These are phyloP conservation scores for Hippopotamyrus pictus DNA, from an alignment of 2,797 vertebrate species.

Conservation along the genomic window DNA sequence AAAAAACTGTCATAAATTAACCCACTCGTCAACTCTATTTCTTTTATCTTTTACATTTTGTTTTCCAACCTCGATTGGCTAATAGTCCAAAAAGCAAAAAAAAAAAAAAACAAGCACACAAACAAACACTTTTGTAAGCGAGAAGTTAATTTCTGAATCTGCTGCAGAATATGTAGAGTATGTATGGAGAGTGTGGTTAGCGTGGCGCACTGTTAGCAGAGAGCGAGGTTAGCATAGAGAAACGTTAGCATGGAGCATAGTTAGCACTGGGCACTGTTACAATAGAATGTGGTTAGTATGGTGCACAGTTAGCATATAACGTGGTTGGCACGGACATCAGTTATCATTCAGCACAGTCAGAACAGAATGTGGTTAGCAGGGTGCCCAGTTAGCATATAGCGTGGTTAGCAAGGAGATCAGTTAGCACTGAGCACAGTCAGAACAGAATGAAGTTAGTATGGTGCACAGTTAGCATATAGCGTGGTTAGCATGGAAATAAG, in stretches of 20 bases:
- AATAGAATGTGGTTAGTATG: background rate
- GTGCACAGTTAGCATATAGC: background rate
- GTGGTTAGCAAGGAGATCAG: background rate
- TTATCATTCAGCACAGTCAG: background rate
- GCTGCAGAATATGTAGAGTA: background rate
- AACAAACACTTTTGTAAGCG: background rate
- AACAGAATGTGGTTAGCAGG: background rate
- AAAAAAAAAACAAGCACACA: background rate
- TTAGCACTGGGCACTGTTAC: background rate
- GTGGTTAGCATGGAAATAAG: background rate
- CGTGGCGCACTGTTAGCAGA: background rate
- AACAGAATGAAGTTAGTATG: background rate
- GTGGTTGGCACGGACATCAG: background rate
- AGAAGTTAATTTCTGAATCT: background rate
- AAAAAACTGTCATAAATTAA: background rate
- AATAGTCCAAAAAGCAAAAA: background rate
- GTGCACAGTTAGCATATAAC: background rate
- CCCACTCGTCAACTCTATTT: background rate
- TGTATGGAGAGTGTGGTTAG: background rate
- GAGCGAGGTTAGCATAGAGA: background rate
- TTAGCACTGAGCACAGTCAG: background rate
- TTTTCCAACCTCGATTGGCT: background rate
- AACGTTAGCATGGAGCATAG: background rate
- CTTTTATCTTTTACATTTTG: background rate
- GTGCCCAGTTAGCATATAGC: background rate